phyloP scores from a whole-genome alignment of 2,888 invertebrate species.

The Campoplex nolae region DNA sequence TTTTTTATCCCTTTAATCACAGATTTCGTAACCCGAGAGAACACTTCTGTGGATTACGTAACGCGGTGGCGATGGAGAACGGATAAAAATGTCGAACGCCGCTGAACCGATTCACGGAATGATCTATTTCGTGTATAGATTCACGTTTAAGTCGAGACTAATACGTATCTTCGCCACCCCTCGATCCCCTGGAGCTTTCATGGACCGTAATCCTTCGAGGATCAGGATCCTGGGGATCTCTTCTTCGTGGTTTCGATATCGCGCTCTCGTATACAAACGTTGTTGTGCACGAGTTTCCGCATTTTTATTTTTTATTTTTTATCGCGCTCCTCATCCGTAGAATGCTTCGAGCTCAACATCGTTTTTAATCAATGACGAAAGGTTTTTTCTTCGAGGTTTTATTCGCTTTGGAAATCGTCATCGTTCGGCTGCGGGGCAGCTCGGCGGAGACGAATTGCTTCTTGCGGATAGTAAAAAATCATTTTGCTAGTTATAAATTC shows the following conservation, averaged over 20 bases:
- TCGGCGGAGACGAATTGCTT: background rate
- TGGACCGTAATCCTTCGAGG: constrained; percentile 38
- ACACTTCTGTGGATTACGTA: constrained; percentile 40
- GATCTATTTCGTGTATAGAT: background rate
- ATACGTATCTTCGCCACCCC: constrained; percentile 58
- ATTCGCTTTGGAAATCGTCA: background rate
- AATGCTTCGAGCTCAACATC: background rate
- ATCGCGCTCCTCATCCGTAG: background rate
- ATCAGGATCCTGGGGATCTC: constrained; percentile 26
- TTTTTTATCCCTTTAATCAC: constrained; percentile 28
- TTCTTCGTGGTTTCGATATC: background rate
- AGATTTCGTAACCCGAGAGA: constrained; percentile 28
- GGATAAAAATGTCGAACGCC: constrained; percentile 48
- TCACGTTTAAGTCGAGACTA: constrained; percentile 23
- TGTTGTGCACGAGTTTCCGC: background rate
- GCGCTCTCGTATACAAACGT: constrained; percentile 28
- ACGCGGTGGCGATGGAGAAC: constrained; percentile 30
- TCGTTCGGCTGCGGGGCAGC: background rate
- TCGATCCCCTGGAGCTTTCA: constrained; percentile 41
- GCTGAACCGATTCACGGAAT: constrained; percentile 42
- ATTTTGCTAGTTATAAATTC: background rate
- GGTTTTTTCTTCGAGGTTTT: background rate
- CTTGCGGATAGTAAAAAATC: background rate
- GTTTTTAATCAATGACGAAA: background rate
- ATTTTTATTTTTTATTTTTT: background rate